Conservation (phyloP, 2,888 invertebrate species). For the Orchesellides sinensis region DNA sequence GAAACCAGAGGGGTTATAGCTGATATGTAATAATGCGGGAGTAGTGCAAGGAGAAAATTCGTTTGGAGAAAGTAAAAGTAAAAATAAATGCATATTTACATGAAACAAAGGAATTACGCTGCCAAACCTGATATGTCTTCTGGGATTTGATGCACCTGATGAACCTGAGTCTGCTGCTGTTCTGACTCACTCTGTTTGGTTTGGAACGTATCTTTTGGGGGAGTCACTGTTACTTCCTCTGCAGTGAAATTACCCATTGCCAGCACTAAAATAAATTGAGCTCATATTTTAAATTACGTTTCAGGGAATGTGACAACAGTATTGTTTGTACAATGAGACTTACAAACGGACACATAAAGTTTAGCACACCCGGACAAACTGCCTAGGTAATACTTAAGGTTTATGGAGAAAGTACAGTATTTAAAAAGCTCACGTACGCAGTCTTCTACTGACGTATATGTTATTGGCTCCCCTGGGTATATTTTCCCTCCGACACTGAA, state of each 20-base stretch:
- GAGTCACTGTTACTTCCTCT: conserved; percentile 42
- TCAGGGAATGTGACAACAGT: conserved; percentile 22
- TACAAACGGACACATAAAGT: no score
- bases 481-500: conserved; percentile 90
- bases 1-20: no score
- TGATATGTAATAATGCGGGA: background rate
- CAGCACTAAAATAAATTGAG: conserved; percentile 47
- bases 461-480: conserved; percentile 87
- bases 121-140: conserved; percentile 70
- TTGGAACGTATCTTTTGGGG: conserved; percentile 53
- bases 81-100: background rate
- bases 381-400: no score
- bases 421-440: conserved; percentile 79
- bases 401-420: background rate
- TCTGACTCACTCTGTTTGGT: conserved; percentile 58
- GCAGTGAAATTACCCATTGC: conserved; percentile 67
- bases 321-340: conserved; percentile 27
- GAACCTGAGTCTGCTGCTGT: conserved; percentile 52
- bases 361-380: no score
- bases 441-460: conserved; percentile 84
- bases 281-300: conserved; percentile 2
- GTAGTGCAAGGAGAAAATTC: background rate
- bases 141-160: conserved; percentile 61
- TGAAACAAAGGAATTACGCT: conserved; percentile 37
- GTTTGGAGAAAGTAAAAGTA: background rate